Percentiles rank a stretch among this genome's conserved stretches.
These are phyloP conservation scores for Huso huso DNA, from an alignment of 2,797 vertebrate species.

Conservation along the genomic window DNA sequence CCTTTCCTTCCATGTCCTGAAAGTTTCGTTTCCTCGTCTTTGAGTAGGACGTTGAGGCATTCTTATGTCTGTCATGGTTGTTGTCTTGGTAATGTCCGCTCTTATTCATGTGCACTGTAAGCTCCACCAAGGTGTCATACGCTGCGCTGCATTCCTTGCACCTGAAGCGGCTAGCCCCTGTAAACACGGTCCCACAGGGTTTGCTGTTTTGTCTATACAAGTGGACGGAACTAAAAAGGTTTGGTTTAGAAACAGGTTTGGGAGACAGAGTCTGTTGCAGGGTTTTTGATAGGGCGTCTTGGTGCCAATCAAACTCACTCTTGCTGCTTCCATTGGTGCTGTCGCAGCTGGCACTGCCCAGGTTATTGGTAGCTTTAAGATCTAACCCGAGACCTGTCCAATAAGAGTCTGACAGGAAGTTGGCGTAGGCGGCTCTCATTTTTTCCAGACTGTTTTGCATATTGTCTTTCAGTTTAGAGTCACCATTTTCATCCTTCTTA, in stretches of 20 bases:
- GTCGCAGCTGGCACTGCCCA: constrained; percentile 83
- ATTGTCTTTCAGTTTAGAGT: constrained; percentile 69
- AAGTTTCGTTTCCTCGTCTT: constrained; percentile 89
- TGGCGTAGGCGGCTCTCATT: constrained; percentile 95
- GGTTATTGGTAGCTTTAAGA: constrained; percentile 75
- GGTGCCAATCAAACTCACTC: constrained; percentile 95
- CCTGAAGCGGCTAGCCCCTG: constrained; percentile 89
- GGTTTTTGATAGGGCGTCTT: constrained; percentile 92
- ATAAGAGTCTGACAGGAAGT: constrained; percentile 94
- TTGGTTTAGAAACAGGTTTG: constrained; percentile 80
- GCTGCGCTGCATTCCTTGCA: constrained; percentile 95
- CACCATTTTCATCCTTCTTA: constrained; percentile 59
- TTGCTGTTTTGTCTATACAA: constrained; percentile 91
- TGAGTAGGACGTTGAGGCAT: constrained; percentile 78
- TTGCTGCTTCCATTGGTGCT: constrained; percentile 80
- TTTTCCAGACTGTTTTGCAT: constrained; percentile 85
- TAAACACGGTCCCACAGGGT: constrained; percentile 84
- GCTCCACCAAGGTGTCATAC: constrained; percentile 92
- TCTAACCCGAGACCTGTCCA: constrained; percentile 90
- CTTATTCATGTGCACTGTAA: constrained; percentile 96
- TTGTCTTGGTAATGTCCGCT: constrained; percentile 96
- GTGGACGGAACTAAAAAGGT: constrained; percentile 97
- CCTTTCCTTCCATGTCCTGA: constrained; percentile 92
- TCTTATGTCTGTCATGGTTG: constrained; percentile 86
- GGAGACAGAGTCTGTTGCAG: constrained; percentile 85